Evolutionary conservation across 1,140 invertebrate species (phyloP), one percentile per base, ranked within the genome.

Genomic region (Mactra quadrangularis): DNA sequence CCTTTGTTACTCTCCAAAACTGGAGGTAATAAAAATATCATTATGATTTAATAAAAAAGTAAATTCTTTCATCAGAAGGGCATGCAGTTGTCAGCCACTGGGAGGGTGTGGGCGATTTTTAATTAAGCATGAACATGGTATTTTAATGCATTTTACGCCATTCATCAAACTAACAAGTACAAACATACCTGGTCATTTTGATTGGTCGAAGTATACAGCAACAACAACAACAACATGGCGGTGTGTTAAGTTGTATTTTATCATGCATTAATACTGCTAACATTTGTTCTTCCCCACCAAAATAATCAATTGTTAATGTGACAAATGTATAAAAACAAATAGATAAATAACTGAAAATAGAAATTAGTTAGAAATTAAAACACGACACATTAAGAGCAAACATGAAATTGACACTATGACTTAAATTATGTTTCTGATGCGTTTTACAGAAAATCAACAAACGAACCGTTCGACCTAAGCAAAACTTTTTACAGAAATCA

Each of bases 321-420:
- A 81, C 53, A 33, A 70, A 81, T 9, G 45, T 45, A 52, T 81
- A 81, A 3, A 81, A 70, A 71, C 77, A 71, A 22, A 59, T 41
- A 27, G 77, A 70, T 0, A 81, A 13, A 25, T 81, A 81, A 45
- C 77, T 81, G 66, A 35, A 81, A 59, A 15, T 22, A 47, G 3
- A 66, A 15, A 13, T 22, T 22, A 45, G 13, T 27, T n/a, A n/a
- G 4, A 4, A n/a, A 1, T 41, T n/a, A 29, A 38, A 1, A 1
- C 29, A 1, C 4, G 3, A 4, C 31, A 4, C 19, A 60, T 22
- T 17, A 60, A 27, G 1, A 2, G 59, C 29, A 60, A 22, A 27
- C 29, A 27, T 27, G 19, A 22, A 17, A 60, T 31, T 27, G 3
- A 19, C 19, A 22, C 3, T 60, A 17, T 3, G 29, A 60, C 29